Conservation (phyloP, 2,888 invertebrate genomes). For the Hydrotaea cyrtoneurina region DNA sequence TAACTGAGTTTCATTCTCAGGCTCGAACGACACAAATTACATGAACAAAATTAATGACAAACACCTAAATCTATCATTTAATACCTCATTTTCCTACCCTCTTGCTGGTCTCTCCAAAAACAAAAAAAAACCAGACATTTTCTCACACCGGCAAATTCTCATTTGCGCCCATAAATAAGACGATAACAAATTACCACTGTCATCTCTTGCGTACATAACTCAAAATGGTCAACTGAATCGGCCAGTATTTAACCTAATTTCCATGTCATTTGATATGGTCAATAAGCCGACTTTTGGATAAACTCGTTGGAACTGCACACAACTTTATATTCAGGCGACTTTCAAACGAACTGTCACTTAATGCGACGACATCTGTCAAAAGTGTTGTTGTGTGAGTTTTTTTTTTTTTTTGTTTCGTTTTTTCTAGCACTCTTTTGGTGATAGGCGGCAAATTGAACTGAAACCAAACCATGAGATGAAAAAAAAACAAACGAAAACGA, state of each 20-base stretch:
- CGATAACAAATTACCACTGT: constrained; percentile 27
- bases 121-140: background rate
- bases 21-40: no score
- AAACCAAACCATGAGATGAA: no score
- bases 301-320: background rate
- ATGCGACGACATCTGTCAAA: constrained; percentile 47
- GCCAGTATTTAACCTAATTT: constrained; percentile 40
- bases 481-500: constrained; percentile 24
- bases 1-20: no score
- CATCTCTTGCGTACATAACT: constrained; percentile 6
- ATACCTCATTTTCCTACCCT: no score
- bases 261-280: constrained; percentile 36
- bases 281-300: background rate
- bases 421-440: constrained; percentile 1
- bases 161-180: background rate
- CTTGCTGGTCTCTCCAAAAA: no score
- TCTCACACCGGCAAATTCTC: background rate
- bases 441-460: constrained; percentile 34
- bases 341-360: constrained; percentile 43
- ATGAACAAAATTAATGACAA: no score
- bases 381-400: constrained; percentile 5
- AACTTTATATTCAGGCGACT: constrained; percentile 14
- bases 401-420: no score
- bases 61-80: no score
- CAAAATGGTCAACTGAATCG: background rate